Percentiles rank a stretch among this genome's conserved stretches.
Conservation (phyloP, 2,113 vertebrate species). For the Ceratotherium simum region DNA sequence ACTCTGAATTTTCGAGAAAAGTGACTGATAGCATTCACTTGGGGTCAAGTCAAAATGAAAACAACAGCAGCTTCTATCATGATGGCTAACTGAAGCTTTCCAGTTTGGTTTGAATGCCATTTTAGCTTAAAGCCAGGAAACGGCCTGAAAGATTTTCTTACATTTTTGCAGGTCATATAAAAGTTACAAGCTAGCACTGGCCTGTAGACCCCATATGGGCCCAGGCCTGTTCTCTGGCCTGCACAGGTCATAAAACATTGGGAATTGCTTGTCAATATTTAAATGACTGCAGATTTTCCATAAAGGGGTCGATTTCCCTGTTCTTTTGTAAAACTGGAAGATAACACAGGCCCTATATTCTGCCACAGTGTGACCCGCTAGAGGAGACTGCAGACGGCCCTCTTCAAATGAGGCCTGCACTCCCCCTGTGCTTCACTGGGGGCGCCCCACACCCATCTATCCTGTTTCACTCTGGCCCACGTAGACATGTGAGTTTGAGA, state of each 20-base stretch:
- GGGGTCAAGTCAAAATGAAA: background rate
- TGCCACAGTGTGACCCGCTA: background rate
- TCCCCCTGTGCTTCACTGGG: background rate
- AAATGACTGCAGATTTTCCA: background rate
- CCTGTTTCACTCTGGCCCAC: rapidly evolving
- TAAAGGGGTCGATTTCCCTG: background rate
- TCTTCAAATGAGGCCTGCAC: no score
- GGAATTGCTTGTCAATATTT: background rate
- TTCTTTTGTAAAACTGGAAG: background rate
- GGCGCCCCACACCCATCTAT: rapidly evolving
- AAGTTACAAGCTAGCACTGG: no score
- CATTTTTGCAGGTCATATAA: no score
- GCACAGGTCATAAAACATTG: background rate
- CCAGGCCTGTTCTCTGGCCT: background rate
- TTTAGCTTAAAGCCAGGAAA: background rate
- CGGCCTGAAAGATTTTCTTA: rapidly evolving
- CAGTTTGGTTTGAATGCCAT: rapidly evolving
- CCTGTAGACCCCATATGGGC: no score
- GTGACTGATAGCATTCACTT: rapidly evolving
- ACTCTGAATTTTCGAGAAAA: background rate
- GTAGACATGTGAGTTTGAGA: rapidly evolving
- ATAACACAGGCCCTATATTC: rapidly evolving
- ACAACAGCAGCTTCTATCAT: background rate
- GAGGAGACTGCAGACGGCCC: background rate
- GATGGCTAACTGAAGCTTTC: background rate